Base-by-base conservation (phyloP, 2,113 vertebrate species). In the Spea bombifrons region DNA sequence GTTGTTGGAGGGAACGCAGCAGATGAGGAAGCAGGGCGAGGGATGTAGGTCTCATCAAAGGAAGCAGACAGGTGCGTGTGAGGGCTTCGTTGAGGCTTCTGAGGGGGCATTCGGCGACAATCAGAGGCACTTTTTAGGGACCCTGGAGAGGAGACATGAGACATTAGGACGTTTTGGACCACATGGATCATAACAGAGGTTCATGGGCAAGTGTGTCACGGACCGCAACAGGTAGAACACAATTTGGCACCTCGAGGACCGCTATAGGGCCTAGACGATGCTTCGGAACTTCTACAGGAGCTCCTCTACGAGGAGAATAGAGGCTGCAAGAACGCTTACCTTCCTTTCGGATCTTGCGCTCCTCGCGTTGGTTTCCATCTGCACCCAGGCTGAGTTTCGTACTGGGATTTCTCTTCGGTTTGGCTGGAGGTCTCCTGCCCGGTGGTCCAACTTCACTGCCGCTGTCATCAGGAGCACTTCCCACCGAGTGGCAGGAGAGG, bases 401-500 rank as follows among this genome's bases (percentile, higher is more conserved):
- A 88, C 90, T 97, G 69, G 95, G 95, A 82, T 96, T 94, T 10
- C 94, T 94, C 83, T 93, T 93, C 75, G 95, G 95, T 85, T 96
- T 97, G 73, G 89, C 87, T 0, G 94, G 94, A 1, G 94, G 94
- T 78, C 92, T 93, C 82, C 93, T 93, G 73, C 88, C 74, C 0
- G 91, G 73, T 2, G 84, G 57, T 1, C 87, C 93, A n/a, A 90
- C 93, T 0, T 92, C 92, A 83, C 94, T 91, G n/a, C 91, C 88
- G 64, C 90, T 87, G 0, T 85, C 85, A 50, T 84, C 90, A 70
- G 94, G 93, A 48, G 94, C 91, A 5, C 92, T 93, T 50, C 95
- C 94, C 43, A 97, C 95, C 0, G 95, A 95, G 53, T 97, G 95
- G 87, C 94, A 96, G 78, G 95, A 97, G 82, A 96, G 95, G 1